These are phyloP conservation scores for Reticulitermes speratus DNA, from an alignment of 1,140 invertebrate species.

Conservation along the genomic window DNA sequence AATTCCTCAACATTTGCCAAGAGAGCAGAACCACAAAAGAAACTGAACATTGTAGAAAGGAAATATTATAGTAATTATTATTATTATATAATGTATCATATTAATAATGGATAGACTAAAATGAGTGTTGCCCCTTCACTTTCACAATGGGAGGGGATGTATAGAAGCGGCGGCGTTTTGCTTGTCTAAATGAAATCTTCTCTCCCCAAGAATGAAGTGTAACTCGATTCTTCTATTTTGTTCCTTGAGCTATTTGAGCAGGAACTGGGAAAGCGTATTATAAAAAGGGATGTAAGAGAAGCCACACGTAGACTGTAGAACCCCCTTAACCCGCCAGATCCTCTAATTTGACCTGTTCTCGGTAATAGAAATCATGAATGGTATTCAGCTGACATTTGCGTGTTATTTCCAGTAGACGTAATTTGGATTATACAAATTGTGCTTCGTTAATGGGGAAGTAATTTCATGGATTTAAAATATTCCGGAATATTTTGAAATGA, in stretches of 20 bases:
- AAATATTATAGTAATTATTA: constrained; percentile 32
- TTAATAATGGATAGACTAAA: constrained; percentile 28
- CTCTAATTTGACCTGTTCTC: neutral
- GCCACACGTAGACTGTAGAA: constrained; percentile 1
- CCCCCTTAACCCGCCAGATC: neutral
- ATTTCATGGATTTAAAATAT: no score
- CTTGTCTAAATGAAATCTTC: neutral
- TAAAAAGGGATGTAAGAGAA: neutral
- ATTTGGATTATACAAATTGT: no score
- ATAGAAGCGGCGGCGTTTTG: neutral
- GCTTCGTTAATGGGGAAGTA: no score
- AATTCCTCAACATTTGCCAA: no score
- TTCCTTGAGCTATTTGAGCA: neutral
- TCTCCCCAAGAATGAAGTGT: neutral
- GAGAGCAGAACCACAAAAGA: neutral
- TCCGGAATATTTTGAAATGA: no score
- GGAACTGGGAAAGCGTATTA: neutral
- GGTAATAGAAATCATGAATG: neutral
- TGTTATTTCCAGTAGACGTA: neutral
- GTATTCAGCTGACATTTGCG: neutral
- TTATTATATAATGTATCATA: constrained; percentile 34
- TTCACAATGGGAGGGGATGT: neutral
- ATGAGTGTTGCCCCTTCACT: neutral
- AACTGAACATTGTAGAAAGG: constrained; percentile 29
- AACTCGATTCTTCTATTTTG: neutral